These are phyloP conservation scores for Lanistes nyassanus DNA, from an alignment of 1,140 invertebrate genomes.

Conservation along the genomic window DNA sequence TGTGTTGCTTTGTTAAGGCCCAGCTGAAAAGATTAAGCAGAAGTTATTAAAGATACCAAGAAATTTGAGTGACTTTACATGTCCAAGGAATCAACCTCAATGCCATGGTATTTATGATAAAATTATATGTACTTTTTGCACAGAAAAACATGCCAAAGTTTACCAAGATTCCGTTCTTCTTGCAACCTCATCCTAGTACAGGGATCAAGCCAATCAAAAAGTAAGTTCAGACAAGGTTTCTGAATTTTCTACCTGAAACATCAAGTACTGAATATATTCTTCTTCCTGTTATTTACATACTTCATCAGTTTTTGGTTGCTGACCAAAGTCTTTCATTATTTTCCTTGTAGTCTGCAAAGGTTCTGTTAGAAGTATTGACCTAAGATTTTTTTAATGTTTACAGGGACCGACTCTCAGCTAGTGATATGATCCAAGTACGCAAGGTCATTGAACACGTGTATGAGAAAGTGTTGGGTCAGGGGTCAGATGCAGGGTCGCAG, in stretches of 20 bases:
- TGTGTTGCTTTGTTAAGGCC: no score
- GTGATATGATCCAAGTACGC: conserved; percentile 98
- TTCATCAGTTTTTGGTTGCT: background rate
- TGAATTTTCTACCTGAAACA: background rate
- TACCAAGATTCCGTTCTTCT: conserved; percentile 96
- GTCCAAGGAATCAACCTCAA: no score
- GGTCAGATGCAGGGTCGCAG: conserved; percentile 80
- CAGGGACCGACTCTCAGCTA: conserved; percentile 95
- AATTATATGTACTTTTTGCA: conserved; percentile 34
- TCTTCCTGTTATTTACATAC: conserved; percentile 5
- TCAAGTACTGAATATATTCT: background rate
- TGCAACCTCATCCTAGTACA: conserved; percentile 90
- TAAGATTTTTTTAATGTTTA: conserved; percentile 39
- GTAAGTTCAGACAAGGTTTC: conserved; percentile 69
- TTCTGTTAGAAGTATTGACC: background rate
- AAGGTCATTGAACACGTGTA: conserved; percentile 99
- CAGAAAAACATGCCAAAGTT: conserved; percentile 92
- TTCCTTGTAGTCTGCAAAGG: no score
- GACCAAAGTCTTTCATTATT: background rate
- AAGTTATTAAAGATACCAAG: no score
- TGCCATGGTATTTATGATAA: no score
- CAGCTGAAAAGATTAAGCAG: no score
- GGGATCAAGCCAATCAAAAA: conserved; percentile 94
- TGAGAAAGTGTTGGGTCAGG: conserved; percentile 93
- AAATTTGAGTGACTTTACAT: no score